These are phyloP conservation scores for Dryadula phaetusa DNA, from an alignment of 2,888 invertebrate genomes.

Conservation along the genomic window DNA sequence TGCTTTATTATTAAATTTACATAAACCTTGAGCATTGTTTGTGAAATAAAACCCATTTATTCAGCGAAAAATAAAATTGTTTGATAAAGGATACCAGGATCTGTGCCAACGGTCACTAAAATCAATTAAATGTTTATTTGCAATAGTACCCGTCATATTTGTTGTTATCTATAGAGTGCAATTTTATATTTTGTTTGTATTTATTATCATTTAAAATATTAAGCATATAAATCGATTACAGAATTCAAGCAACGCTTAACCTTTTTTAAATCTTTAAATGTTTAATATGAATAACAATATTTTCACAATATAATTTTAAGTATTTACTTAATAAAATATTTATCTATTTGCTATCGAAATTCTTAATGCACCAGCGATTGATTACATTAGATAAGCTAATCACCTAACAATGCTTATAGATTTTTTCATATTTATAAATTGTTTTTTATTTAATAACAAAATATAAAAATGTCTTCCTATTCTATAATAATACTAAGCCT, in stretches of 20 bases:
- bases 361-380: conserved; percentile 19
- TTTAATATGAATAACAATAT: background rate
- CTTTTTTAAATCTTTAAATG: background rate
- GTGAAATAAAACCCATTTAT: background rate
- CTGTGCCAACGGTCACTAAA: too few species aligned
- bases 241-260: background rate
- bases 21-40: too few species aligned
- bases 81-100: background rate
- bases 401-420: background rate
- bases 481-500: too few species aligned
- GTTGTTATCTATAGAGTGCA: conserved; percentile 1
- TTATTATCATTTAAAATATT: background rate
- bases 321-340: background rate
- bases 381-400: conserved; percentile 11
- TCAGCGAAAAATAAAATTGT: background rate
- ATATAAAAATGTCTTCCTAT: background rate
- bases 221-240: background rate
- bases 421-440: background rate
- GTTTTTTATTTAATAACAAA: background rate
- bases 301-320: background rate
- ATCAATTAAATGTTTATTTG: too few species aligned
- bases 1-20: too few species aligned
- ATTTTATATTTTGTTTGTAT: background rate
- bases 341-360: conserved; percentile 12
- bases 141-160: background rate